Evolutionary conservation across 2,888 invertebrate species (phyloP), one percentile per base, ranked within the genome.

Genomic region (Sinelater perroti): DNA sequence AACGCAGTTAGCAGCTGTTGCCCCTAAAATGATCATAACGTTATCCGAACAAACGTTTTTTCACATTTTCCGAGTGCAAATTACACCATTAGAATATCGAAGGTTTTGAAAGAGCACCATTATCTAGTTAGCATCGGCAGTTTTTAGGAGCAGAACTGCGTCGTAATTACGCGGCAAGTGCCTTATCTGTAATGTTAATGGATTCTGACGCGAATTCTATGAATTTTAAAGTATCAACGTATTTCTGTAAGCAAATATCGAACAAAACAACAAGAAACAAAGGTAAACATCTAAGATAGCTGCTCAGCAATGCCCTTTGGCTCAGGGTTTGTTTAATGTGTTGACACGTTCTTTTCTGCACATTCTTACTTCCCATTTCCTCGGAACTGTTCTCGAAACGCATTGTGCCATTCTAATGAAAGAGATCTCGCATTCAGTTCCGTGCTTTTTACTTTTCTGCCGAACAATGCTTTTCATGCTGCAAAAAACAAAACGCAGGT

Each of bases 201-300:
- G 11, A 42, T 42, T 42, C 24, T 4, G 16, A 14, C n/a, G 13
- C 14, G 24, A 51, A 31, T 51, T 51, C 40, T 30, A 51, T 51
- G 38, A 40, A 51, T 51, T 40, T 51, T 51, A 51, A 51, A 51
- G 11, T 6, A 24, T 10, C 16, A 36, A 20, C 28, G 20, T 38
- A 31, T 40, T 51, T 51, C 26, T 51, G 21, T 28, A 38, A 51
- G 40, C 38, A 51, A 51, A 42, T 52, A 52, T 52, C 52, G 52
- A 52, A 52, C 40, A 44, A 52, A 52, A 52, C 28, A 52, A 52
- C 42, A 36, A 35, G 36, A 44, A 52, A 52, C 52, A 52, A 52
- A 44, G 42, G 52, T 52, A 52, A 52, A 52, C 52, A 52, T 52
- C 52, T 46, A 36, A 54, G 46, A 54, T 54, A 46, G 45, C 54